Base-by-base conservation (phyloP, 2,113 vertebrate genomes). In the Papio anubis region DNA sequence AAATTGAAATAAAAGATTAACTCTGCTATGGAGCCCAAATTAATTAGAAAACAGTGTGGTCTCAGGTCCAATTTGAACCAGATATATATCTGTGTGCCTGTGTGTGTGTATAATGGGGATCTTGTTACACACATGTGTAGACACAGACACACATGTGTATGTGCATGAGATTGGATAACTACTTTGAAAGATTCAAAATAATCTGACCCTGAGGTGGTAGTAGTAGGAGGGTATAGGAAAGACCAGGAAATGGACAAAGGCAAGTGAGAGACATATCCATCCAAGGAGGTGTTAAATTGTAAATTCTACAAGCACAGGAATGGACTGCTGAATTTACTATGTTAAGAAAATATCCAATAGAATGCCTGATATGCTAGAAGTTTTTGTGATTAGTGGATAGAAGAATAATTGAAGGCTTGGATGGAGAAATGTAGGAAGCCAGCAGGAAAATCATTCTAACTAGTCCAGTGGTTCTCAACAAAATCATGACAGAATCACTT, bases 261-360 rank as follows among this genome's bases (percentile, higher is more conserved):
- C 38, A 78, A 57, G 52, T 30, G 52, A 57, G 16, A 68, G 20
- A 13, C 32, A 17, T 11, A n/a, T 11, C 57, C 57, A 64, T 27
- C 8, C 35, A 12, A 72, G n/a, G 3, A 0, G 0, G 11, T 7
- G 13, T n/a, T 16, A 7, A 13, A 3, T 6, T 8, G 20, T 11
- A 45, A 89, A 45, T 40, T 20, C 48, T 16, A 6, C 3, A 6
- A n/a, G 23, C 8, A 18, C 18, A 38, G 52, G 2, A 2, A 30
- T 18, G 11, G 4, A 25, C 10, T 20, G 12, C 23, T n/a, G 9
- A 9, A 1, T 25, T 30, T 38, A 1, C 27, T 35, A 0, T 32
- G 50, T 84, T 23, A 64, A 45, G 23, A 40, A 89, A 79, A 45
- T 13, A 30, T 16, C 1, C 5, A 25, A 0, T 18, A 45, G 52